Percentiles rank a stretch among this genome's conserved stretches.
These are phyloP conservation scores for Tenualosa ilisha DNA, from an alignment of 2,797 vertebrate genomes.

Conservation along the genomic window DNA sequence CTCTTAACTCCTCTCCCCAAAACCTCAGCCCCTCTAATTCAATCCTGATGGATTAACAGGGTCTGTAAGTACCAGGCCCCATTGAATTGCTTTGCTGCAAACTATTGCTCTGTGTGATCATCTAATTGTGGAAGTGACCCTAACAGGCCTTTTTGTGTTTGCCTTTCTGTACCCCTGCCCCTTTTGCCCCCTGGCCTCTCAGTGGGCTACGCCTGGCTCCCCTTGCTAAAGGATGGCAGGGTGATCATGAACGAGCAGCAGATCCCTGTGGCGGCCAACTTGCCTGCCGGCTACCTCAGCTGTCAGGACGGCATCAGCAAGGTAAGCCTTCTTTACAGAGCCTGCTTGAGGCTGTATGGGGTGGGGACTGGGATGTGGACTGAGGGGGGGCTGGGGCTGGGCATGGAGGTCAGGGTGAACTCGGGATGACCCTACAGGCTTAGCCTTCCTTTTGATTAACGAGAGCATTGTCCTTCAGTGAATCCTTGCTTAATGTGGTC, in stretches of 20 bases:
- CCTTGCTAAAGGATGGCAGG: constrained; percentile 89
- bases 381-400: neutral
- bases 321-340: constrained; percentile 67
- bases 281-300: constrained; percentile 87
- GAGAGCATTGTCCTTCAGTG: constrained; percentile 14
- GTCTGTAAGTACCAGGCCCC: neutral
- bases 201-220: constrained; percentile 96
- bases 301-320: constrained; percentile 74
- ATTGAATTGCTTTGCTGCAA: neutral
- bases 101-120: neutral
- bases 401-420: neutral
- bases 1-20: neutral
- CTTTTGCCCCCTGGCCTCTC: neutral
- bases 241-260: constrained; percentile 89
- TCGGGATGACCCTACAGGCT: neutral
- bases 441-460: neutral
- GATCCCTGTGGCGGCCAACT: constrained; percentile 83
- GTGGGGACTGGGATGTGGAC: neutral
- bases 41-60: neutral
- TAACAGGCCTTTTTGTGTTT: neutral
- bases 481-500: neutral
- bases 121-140: neutral
- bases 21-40: neutral
- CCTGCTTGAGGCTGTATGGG: neutral
- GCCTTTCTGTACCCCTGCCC: neutral